Conservation (phyloP, 2,888 invertebrate species). For the Clistopyga incitator region DNA sequence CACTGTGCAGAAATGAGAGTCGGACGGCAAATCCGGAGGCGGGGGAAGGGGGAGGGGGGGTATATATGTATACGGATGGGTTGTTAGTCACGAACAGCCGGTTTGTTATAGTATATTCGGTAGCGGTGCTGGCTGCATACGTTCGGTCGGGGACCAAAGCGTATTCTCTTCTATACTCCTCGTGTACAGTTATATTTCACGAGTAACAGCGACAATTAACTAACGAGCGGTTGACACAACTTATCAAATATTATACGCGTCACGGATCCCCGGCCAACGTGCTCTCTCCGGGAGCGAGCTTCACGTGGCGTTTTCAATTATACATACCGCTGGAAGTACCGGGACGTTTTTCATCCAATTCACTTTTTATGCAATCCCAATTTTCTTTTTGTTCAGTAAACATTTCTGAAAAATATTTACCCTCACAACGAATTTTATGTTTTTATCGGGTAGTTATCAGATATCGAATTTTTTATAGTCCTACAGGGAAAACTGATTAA, state of each 20-base stretch:
- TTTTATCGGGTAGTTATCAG: slow-evolving; percentile 1
- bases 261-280: slow-evolving; percentile 70
- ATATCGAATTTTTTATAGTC: background rate
- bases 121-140: slow-evolving; percentile 25
- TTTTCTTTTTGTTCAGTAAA: background rate
- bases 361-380: background rate
- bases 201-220: slow-evolving; percentile 80
- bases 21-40: slow-evolving; percentile 54
- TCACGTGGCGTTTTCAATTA: slow-evolving; percentile 68
- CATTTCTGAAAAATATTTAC: slow-evolving; percentile 5
- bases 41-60: background rate
- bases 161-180: slow-evolving; percentile 33
- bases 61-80: slow-evolving; percentile 26
- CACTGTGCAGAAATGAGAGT: slow-evolving; percentile 69
- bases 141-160: slow-evolving; percentile 14
- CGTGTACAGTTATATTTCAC: slow-evolving; percentile 54
- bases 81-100: slow-evolving; percentile 62
- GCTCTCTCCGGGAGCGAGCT: background rate
- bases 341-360: slow-evolving; percentile 17
- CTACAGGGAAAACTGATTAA: background rate
- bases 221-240: slow-evolving; percentile 84
- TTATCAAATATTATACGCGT: slow-evolving; percentile 82
- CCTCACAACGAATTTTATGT: background rate
- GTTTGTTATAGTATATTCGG: slow-evolving; percentile 39
- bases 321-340: slow-evolving; percentile 36